These are phyloP conservation scores for Cephalopterus ornatus DNA, from an alignment of 2,113 vertebrate species.

Conservation along the genomic window DNA sequence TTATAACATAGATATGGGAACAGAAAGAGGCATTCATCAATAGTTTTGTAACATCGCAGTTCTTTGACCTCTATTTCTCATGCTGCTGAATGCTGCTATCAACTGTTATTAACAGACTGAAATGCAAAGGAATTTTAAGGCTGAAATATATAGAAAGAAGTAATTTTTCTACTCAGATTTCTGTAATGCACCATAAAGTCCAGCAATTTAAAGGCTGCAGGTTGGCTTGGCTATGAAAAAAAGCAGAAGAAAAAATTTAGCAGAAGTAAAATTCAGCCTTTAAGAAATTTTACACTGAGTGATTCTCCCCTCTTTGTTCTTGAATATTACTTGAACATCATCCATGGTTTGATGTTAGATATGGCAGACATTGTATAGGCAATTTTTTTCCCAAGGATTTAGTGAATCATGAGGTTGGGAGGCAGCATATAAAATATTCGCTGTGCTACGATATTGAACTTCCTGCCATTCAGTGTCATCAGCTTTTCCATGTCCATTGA, in stretches of 20 bases:
- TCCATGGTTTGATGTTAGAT: not conserved
- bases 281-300: not conserved
- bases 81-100: not conserved
- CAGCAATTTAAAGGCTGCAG: not conserved
- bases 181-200: not conserved
- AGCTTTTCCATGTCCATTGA: not conserved
- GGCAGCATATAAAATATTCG: not conserved
- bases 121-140: not conserved
- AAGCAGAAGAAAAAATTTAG: not conserved
- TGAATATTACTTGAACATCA: not conserved
- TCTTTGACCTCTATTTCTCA: not conserved
- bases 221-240: not conserved
- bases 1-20: not conserved
- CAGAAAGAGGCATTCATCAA: not conserved
- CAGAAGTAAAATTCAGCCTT: not conserved
- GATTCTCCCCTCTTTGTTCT: not conserved
- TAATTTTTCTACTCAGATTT: not conserved
- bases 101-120: not conserved
- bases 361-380: accelerated
- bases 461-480: not conserved
- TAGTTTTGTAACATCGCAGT: not conserved
- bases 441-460: not conserved
- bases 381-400: not conserved
- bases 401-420: not conserved
- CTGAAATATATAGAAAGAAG: not conserved